A percentile compares a stretch with the other conserved stretches of the same genome.
Conservation (phyloP, 2,888 invertebrate species). For the Deroplatys truncata region DNA sequence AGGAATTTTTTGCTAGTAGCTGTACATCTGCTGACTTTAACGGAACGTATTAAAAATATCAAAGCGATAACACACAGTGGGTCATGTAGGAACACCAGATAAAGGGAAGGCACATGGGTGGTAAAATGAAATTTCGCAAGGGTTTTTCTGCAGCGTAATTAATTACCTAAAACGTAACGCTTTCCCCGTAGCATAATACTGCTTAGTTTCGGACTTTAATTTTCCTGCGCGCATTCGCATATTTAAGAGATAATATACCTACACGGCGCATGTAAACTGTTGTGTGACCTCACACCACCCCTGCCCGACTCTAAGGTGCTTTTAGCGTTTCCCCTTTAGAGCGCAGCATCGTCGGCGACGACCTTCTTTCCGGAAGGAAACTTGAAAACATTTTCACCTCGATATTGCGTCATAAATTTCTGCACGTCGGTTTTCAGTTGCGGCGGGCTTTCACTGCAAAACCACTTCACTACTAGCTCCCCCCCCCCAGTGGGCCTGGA, state of each 20-base stretch:
- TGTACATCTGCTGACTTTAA: no score
- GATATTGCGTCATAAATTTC: conserved; percentile 13
- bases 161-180: background rate
- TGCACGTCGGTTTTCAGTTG: background rate
- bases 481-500: no score
- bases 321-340: background rate
- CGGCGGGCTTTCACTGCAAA: background rate
- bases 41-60: no score
- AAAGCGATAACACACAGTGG: no score
- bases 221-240: background rate
- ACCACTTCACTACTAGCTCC: background rate
- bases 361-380: background rate
- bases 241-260: background rate
- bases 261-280: background rate
- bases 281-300: background rate
- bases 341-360: background rate
- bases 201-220: background rate
- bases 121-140: background rate
- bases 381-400: background rate
- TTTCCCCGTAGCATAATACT: background rate
- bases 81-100: background rate
- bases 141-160: background rate
- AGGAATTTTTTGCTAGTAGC: no score
- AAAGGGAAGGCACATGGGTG: background rate
- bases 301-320: no score